Evolutionary conservation across 37 sponge, comb jelly and placozoan species (phyloP), one percentile per base, ranked within the genome.

Genomic region (Chondrilla cf. caribensis): DNA sequence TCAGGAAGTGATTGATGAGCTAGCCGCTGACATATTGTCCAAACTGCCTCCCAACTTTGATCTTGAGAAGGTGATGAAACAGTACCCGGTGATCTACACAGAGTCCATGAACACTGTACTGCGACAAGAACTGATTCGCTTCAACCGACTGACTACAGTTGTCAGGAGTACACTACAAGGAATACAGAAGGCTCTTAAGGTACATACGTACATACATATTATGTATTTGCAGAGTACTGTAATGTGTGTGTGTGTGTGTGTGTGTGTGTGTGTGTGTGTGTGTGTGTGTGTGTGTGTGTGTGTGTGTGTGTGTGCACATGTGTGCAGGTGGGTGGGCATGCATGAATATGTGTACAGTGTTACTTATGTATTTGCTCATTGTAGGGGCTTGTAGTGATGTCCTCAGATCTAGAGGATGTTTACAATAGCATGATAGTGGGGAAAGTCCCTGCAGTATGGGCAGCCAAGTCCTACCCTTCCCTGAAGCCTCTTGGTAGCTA

Each of bases 71-170:
- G 89, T 94, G 17, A 88, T 94, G 86, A 79, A 96, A 81, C 77
- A 84, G 75, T 96, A 88, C 60, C 96, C 99, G 24, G 99, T 95
- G 28, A 87, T 88, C 51, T 96, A 98, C 58, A 79, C 83, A n/a
- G 96, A 96, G 86, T 94, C 94, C 37, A 98, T 96, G 96, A 96
- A 96, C 81, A 98, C 96, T 65, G 99, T 98, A 8, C 89, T 98
- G 78, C 66, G 94, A n/a, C 99, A 98, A 85, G 99, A 98, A 77
- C 79, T 98, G 77, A 96, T 92, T 26, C 76, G 99, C 54, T 95
- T 98, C 85, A 98, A 98, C 79, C 64, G 90, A 31, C 92, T 98
- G 44, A 98, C 91, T 18, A 60, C 87, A 29, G 99, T 98, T 35
- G 96, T 98, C 4, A 81, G 96, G 9, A 80, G 75, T 60, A 91